These are phyloP conservation scores for Crepidodera aurea DNA, from an alignment of 2,888 invertebrate species.

Conservation along the genomic window DNA sequence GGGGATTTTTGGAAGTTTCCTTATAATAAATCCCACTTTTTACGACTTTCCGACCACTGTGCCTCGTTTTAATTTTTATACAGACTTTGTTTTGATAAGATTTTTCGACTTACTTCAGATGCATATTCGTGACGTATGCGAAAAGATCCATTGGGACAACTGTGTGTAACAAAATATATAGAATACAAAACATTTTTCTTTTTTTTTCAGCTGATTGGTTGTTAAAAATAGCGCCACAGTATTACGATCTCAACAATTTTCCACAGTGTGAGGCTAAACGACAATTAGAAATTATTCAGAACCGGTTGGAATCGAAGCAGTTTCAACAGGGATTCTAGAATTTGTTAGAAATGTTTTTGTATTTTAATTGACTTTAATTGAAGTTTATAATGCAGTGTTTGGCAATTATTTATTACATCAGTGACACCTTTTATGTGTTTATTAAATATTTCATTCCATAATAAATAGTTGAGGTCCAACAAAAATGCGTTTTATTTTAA, in stretches of 20 bases:
- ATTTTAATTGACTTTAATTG: background rate
- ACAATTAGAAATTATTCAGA: conserved; percentile 87
- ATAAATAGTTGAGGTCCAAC: conserved; percentile 14
- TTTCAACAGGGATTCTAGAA: conserved; percentile 88
- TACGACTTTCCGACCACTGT: too few relatives aligned
- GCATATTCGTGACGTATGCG: too few relatives aligned
- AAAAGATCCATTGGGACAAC: too few relatives aligned
- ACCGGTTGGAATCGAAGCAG: conserved; percentile 84
- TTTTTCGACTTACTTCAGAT: too few relatives aligned
- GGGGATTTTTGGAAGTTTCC: too few relatives aligned
- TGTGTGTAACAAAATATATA: too few relatives aligned
- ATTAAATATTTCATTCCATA: conserved; percentile 23
- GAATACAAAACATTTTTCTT: too few relatives aligned
- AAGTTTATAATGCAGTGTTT: background rate
- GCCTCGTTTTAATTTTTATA: too few relatives aligned
- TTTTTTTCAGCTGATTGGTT: conserved; percentile 85
- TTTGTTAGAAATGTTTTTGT: background rate
- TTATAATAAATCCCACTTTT: too few relatives aligned
- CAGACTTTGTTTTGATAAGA: too few relatives aligned
- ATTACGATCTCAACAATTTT: conserved; percentile 98
- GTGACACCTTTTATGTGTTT: conserved; percentile 17
- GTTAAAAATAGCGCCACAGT: conserved; percentile 93
- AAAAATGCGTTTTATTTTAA: background rate
- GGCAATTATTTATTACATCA: conserved; percentile 12
- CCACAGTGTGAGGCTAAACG: conserved; percentile 97